Evolutionary conservation across 1,140 invertebrate genomes (phyloP).

Genomic region (Ceratina calcarata): DNA sequence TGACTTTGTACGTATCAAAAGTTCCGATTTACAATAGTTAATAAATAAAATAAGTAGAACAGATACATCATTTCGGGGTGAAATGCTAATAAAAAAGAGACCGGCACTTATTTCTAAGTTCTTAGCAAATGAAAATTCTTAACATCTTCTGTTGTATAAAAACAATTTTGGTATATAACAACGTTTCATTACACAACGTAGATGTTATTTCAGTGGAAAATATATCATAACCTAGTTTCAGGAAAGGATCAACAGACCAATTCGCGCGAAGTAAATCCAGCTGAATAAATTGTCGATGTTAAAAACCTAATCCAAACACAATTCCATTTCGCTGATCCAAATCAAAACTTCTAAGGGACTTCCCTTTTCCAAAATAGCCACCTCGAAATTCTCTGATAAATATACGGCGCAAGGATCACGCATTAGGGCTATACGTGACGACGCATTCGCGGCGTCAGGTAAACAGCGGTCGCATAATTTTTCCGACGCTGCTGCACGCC

Average conservation of each 20-base stretch:
- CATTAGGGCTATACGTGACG: constrained; percentile 59
- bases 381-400: constrained; percentile 8
- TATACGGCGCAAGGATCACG: constrained; percentile 2
- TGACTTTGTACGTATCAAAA: too few species aligned
- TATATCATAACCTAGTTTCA: not conserved
- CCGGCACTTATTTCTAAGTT: too few species aligned
- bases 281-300: not conserved
- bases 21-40: too few species aligned
- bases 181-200: too few species aligned
- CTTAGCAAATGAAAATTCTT: too few species aligned
- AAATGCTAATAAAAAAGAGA: not conserved
- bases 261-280: not conserved
- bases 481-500: too few species aligned
- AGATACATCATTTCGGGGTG: too few species aligned
- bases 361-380: constrained; percentile 26
- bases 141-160: too few species aligned
- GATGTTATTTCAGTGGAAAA: too few species aligned
- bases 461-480: constrained; percentile 60
- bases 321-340: not conserved
- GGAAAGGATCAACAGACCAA: not conserved
- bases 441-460: constrained; percentile 46
- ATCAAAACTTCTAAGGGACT: too few species aligned
- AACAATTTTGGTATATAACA: too few species aligned
- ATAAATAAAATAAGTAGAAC: too few species aligned
- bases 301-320: not conserved